phyloP scores from a whole-genome alignment of 2,113 vertebrate species.

The Isurus oxyrinchus region DNA sequence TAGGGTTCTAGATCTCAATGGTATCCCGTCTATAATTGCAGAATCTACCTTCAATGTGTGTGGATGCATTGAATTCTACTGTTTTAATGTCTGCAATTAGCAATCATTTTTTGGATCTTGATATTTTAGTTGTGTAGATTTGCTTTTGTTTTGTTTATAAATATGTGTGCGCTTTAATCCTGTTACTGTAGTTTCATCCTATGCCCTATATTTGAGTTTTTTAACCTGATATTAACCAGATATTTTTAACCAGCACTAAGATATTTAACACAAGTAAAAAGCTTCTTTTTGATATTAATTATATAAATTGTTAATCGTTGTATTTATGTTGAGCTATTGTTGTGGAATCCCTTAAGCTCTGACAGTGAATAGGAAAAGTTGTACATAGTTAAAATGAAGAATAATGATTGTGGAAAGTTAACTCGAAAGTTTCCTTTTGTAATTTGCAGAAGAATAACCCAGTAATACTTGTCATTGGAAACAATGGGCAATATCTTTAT shows the following conservation, averaged over 20 bases:
- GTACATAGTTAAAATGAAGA: neutral
- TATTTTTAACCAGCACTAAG: neutral
- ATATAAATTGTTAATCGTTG: neutral
- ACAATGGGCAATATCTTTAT: conserved; percentile 83
- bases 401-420: neutral
- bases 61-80: neutral
- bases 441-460: conserved; percentile 92
- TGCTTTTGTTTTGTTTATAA: neutral
- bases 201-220: neutral
- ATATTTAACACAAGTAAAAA: neutral
- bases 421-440: neutral
- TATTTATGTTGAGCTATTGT: neutral
- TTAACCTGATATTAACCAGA: too few relatives aligned
- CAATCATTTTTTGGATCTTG: neutral
- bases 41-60: neutral
- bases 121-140: neutral
- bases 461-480: conserved; percentile 76
- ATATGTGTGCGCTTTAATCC: neutral
- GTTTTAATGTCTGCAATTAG: neutral
- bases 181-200: too few relatives aligned
- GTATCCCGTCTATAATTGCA: neutral
- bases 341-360: neutral
- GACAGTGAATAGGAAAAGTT: neutral
- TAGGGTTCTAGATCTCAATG: neutral
- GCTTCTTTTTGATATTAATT: neutral